Evolutionary conservation across 2,113 vertebrate species (phyloP).

Genomic region (Chlamydotis undulata): DNA sequence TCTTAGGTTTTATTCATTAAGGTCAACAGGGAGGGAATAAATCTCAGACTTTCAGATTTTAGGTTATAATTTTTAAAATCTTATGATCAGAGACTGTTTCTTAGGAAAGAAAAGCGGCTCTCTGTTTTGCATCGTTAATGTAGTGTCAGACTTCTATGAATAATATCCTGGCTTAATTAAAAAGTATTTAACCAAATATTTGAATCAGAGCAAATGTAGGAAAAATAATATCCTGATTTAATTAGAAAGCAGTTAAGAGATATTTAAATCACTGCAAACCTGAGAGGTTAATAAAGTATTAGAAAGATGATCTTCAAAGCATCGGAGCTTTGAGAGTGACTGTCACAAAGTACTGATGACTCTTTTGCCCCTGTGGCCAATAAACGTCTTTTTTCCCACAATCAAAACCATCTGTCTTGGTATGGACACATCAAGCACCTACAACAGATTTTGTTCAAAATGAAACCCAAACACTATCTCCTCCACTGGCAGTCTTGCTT

Average conservation of each 20-base stretch:
- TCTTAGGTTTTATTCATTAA: neutral
- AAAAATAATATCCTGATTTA: constrained; percentile 20
- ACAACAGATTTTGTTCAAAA: neutral
- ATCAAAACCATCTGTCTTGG: neutral
- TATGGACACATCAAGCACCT: neutral
- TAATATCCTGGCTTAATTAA: constrained; percentile 24
- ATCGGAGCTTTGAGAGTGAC: neutral
- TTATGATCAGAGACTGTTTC: neutral
- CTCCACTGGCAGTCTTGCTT: neutral
- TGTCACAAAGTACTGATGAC: neutral
- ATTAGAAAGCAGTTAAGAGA: constrained; percentile 7
- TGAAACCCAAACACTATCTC: neutral
- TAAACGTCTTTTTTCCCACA: neutral
- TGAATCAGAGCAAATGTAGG: constrained; percentile 14
- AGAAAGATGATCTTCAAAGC: neutral
- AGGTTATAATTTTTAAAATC: neutral
- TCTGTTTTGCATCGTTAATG: neutral
- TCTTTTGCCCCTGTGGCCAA: neutral
- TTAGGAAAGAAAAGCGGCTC: neutral
- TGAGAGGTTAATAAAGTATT: neutral
- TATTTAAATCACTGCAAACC: neutral
- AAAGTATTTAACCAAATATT: constrained; percentile 45
- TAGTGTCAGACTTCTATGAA: neutral
- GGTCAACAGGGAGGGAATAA: neutral
- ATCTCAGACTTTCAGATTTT: neutral